Evolutionary conservation across 2,113 vertebrate species (phyloP).

Genomic region (Atlantisia rogersi): DNA sequence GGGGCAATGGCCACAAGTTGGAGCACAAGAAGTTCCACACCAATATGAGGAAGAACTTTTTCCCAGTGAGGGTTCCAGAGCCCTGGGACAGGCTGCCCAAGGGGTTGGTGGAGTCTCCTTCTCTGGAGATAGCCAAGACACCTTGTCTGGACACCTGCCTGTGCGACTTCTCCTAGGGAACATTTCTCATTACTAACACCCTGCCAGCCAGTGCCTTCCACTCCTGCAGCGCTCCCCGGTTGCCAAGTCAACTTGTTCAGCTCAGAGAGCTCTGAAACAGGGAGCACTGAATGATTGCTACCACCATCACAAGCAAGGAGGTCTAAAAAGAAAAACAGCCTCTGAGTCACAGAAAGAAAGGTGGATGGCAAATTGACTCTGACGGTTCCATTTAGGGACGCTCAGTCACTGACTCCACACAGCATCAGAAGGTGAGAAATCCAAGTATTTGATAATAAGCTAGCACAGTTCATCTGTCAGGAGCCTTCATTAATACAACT

Average conservation of each 20-base stretch:
- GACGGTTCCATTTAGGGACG: background rate
- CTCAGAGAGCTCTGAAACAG: background rate
- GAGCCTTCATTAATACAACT: background rate
- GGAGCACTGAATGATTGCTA: background rate
- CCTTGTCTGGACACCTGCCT: no score
- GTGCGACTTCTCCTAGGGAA: no score
- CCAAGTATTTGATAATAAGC: background rate
- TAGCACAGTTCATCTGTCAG: background rate
- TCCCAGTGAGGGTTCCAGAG: no score
- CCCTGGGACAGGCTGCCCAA: no score
- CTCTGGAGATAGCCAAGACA: no score
- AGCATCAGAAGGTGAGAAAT: background rate
- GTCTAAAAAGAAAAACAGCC: background rate
- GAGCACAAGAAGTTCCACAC: no score
- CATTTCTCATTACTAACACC: background rate
- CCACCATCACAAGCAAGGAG: background rate
- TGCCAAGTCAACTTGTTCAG: constrained; percentile 1
- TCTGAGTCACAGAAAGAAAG: background rate
- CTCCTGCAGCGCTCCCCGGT: background rate
- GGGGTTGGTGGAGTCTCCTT: no score
- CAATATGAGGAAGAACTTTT: no score
- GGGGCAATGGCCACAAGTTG: no score
- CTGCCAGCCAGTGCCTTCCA: background rate
- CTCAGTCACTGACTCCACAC: background rate
- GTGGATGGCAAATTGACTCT: background rate